phyloP scores from a whole-genome alignment of 2,797 vertebrate species.

The Hirundo rustica region DNA sequence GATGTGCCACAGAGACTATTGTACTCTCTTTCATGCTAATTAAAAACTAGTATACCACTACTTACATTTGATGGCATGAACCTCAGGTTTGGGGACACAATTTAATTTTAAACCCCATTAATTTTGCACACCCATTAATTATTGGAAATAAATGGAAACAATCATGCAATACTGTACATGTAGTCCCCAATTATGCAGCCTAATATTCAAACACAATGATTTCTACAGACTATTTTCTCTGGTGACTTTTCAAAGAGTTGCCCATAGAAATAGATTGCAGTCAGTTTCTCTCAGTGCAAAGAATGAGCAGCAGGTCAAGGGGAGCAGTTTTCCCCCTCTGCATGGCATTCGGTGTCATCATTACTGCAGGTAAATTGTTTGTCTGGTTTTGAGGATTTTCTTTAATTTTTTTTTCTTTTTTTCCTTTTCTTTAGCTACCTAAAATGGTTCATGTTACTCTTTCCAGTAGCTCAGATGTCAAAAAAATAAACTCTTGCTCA shows the following conservation, averaged over 20 bases:
- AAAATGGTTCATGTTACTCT: not conserved
- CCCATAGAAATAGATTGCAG: not conserved
- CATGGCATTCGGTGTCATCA: not conserved
- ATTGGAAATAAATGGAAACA: not conserved
- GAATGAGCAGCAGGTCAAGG: not conserved
- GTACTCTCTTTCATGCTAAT: not conserved
- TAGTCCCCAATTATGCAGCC: not conserved
- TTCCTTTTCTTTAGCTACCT: not conserved
- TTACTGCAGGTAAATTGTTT: not conserved
- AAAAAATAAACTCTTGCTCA: not conserved
- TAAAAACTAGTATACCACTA: not conserved
- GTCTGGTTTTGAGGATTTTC: not conserved
- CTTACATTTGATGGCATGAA: not conserved
- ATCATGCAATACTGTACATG: slow-evolving; percentile 22
- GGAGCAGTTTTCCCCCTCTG: not conserved
- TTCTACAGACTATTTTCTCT: slow-evolving; percentile 10
- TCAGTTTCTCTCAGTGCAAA: not conserved
- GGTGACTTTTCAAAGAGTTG: not conserved
- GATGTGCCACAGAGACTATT: not conserved
- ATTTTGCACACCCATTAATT: not conserved
- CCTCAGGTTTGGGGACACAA: not conserved
- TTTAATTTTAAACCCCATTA: not conserved
- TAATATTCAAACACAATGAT: not conserved
- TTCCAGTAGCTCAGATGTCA: not conserved
- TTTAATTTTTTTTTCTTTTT: not conserved